Percentiles rank a stretch among this genome's conserved stretches.
phyloP scores from a whole-genome alignment of 1,140 invertebrate species.

The Atopsyche davidsoni region DNA sequence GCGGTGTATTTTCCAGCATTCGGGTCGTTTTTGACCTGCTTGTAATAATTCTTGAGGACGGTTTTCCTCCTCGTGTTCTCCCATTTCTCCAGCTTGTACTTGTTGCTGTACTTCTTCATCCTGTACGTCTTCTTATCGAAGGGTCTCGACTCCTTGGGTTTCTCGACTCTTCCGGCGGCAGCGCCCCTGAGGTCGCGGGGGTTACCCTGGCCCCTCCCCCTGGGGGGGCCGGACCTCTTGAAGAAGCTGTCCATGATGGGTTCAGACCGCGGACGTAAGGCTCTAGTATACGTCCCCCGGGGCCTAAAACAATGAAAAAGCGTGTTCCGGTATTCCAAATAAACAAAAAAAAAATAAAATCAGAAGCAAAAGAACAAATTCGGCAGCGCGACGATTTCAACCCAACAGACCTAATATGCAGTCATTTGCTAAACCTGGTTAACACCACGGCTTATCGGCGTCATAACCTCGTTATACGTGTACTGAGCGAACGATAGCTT shows the following conservation, averaged over 20 bases:
- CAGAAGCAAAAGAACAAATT: no score
- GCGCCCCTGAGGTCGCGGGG: not conserved
- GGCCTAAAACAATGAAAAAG: constrained; percentile 19
- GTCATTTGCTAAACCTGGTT: no score
- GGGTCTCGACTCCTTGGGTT: constrained; percentile 37
- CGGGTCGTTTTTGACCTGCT: constrained; percentile 48
- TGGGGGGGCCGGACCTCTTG: not conserved
- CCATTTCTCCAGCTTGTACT: constrained; percentile 61
- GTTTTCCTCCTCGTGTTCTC: constrained; percentile 54
- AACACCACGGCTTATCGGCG: no score
- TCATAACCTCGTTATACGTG: no score
- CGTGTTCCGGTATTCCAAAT: constrained; percentile 1
- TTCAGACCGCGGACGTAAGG: constrained; percentile 3
- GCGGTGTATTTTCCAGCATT: constrained; percentile 26
- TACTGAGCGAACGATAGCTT: no score
- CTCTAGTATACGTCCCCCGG: no score
- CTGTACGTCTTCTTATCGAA: constrained; percentile 62
- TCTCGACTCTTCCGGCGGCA: constrained; percentile 26
- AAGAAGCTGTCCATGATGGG: no score
- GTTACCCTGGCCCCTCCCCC: not conserved
- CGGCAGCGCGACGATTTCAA: no score
- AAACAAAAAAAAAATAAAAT: not conserved
- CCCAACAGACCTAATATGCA: no score
- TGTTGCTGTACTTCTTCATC: constrained; percentile 60
- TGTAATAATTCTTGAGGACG: constrained; percentile 49